Conservation (phyloP, 2,113 vertebrate genomes). For the Lota lota region DNA sequence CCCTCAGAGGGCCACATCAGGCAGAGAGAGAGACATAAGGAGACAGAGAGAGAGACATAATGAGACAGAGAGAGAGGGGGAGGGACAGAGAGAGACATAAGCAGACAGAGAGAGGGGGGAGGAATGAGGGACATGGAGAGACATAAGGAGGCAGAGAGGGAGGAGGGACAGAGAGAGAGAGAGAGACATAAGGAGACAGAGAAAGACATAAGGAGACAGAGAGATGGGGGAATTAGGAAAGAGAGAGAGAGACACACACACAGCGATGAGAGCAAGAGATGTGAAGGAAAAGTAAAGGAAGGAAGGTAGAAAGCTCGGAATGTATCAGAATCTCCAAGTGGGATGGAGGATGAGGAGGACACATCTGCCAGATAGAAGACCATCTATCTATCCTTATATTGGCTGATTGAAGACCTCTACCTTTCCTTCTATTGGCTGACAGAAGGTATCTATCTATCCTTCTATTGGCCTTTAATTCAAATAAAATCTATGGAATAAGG, state of each 20-base stretch:
- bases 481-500: too few species aligned
- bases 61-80: neutral
- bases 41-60: neutral
- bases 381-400: too few species aligned
- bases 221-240: neutral
- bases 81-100: neutral
- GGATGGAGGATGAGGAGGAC: too few species aligned
- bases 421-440: too few species aligned
- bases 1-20: neutral
- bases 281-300: too few species aligned
- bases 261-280: neutral
- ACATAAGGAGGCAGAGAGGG: neutral
- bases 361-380: too few species aligned
- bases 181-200: neutral
- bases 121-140: neutral
- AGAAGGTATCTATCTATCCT: too few species aligned
- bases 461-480: too few species aligned
- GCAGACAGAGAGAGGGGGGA: neutral
- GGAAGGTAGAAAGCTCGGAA: too few species aligned
- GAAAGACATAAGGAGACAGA: neutral
- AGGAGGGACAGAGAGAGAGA: neutral
- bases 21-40: neutral
- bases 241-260: neutral
- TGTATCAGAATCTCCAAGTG: too few species aligned
- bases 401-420: too few species aligned